phyloP scores from a whole-genome alignment of 2,797 vertebrate species.

The Craterocephalus amniculus region DNA sequence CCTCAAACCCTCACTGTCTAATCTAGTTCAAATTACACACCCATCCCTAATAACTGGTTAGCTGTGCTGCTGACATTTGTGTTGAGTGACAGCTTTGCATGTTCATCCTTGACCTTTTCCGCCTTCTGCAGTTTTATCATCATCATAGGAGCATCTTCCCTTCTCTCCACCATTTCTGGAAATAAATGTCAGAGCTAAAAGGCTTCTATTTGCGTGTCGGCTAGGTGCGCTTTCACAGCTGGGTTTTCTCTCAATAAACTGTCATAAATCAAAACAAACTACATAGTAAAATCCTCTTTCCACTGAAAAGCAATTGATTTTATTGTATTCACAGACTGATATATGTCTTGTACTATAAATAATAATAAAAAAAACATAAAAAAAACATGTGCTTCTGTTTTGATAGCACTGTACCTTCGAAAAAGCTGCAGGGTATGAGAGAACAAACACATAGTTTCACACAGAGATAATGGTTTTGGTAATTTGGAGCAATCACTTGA shows the following conservation, averaged over 20 bases:
- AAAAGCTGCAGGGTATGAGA: constrained; percentile 18
- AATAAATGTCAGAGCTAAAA: constrained; percentile 26
- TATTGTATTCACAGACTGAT: background rate
- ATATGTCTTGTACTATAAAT: background rate
- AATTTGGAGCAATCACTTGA: constrained; percentile 39
- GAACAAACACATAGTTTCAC: constrained; percentile 24
- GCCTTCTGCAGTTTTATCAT: constrained; percentile 2
- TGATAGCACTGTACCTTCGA: background rate
- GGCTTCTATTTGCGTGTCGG: background rate
- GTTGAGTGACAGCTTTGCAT: constrained; percentile 34
- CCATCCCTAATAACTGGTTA: constrained; percentile 32
- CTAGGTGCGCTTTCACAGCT: background rate
- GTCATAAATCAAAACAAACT: background rate
- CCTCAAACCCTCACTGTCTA: constrained; percentile 16
- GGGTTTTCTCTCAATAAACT: background rate
- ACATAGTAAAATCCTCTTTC: background rate
- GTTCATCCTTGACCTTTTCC: background rate
- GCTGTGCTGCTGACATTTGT: constrained; percentile 54
- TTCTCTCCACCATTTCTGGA: background rate
- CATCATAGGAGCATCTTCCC: background rate
- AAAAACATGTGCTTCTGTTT: constrained; percentile 2
- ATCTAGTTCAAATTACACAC: constrained; percentile 45
- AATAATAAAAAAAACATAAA: background rate
- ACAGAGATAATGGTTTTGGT: constrained; percentile 40
- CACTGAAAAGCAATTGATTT: background rate